These are phyloP conservation scores for Tenualosa ilisha DNA, from an alignment of 2,797 vertebrate species.

Conservation along the genomic window DNA sequence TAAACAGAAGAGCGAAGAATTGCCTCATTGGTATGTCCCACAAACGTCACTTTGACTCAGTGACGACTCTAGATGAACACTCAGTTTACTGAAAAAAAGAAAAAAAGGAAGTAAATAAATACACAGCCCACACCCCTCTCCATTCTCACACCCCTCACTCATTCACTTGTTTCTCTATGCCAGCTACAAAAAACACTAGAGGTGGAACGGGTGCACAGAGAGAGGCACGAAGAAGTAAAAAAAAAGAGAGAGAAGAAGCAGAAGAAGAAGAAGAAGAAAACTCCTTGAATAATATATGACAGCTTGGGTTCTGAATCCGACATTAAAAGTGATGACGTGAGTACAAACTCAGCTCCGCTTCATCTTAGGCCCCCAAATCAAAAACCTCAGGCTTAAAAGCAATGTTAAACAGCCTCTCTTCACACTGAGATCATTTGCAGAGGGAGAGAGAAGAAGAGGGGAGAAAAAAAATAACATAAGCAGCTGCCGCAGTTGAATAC, in stretches of 20 bases:
- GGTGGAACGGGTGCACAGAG: conserved; percentile 53
- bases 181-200: conserved; percentile 56
- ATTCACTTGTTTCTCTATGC: conserved; percentile 61
- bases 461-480: conserved; percentile 37
- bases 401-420: conserved; percentile 67
- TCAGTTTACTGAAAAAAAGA: conserved; percentile 42
- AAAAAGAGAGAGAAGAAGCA: conserved; percentile 28
- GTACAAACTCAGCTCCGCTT: conserved; percentile 71
- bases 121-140: conserved; percentile 43
- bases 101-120: conserved; percentile 63
- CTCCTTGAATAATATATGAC: conserved; percentile 78
- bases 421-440: conserved; percentile 57
- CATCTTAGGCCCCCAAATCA: conserved; percentile 71
- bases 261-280: conserved; percentile 69
- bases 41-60: conserved; percentile 78
- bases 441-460: conserved; percentile 38
- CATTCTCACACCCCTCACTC: conserved; percentile 51
- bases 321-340: conserved; percentile 78
- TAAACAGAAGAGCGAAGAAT: conserved; percentile 64
- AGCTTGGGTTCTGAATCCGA: conserved; percentile 73
- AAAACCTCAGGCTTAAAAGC: conserved; percentile 69
- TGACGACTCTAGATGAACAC: conserved; percentile 55
- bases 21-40: conserved; percentile 77
- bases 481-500: conserved; percentile 58
- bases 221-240: conserved; percentile 50